A percentile compares a stretch with the other conserved stretches of the same genome.
Evolutionary conservation across 2,113 vertebrate genomes (phyloP).

Genomic region (Perognathus longimembris): DNA sequence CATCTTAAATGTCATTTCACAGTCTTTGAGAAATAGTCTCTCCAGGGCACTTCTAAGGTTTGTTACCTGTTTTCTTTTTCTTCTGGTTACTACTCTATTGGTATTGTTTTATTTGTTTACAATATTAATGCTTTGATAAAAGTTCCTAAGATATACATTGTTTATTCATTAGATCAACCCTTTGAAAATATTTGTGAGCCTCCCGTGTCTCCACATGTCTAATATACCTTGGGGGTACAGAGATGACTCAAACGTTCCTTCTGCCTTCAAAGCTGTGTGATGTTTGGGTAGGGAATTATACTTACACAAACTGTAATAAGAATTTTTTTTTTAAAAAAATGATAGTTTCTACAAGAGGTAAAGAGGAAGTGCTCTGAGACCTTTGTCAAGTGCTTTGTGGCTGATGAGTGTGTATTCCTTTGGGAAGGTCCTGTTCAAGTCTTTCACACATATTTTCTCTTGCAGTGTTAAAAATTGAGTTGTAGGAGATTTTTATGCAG

Average conservation of each 20-base stretch:
- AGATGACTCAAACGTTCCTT: not conserved
- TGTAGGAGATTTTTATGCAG: conserved; percentile 13
- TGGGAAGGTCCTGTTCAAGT: not conserved
- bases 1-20: conserved; percentile 25
- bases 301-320: not conserved
- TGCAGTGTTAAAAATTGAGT: not conserved
- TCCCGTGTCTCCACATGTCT: not conserved
- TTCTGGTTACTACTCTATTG: not conserved
- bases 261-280: not conserved
- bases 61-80: not conserved
- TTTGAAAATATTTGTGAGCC: not conserved
- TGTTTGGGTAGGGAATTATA: not conserved
- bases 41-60: not conserved
- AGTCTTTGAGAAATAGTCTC: not conserved
- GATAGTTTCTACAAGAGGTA: not conserved
- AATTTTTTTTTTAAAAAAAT: not conserved
- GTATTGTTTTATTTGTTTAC: conserved; percentile 13
- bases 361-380: not conserved
- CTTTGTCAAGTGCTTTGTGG: not conserved
- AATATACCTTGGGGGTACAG: not conserved
- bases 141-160: conserved; percentile 10
- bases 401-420: not conserved
- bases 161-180: not conserved
- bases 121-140: not conserved
- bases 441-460: conserved; percentile 22